Evolutionary conservation across 2,797 vertebrate species (phyloP), one percentile per base, ranked within the genome.

Genomic region (Lophotriccus pileatus): DNA sequence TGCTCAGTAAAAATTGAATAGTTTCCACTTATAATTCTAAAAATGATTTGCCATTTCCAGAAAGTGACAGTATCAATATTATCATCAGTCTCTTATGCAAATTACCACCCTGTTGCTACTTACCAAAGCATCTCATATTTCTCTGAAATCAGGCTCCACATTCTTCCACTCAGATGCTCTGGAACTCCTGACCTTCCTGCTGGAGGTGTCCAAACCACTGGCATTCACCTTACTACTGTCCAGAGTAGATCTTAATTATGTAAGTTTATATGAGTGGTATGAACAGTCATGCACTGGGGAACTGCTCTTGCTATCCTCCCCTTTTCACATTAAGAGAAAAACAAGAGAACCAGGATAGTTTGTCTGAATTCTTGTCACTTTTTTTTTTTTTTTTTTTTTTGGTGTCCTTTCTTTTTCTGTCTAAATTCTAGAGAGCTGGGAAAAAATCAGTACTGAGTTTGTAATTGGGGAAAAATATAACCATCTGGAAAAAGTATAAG

Each of bases 11-110:
- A 90, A 89, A 79, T 43, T 37, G 80, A 94, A 80, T 91, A 76
- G 12, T 94, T 95, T 89, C 73, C 81, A 86, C 67, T 94, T 76
- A 89, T 52, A 81, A 87, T 95, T 95, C 74, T 92, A 84, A 95
- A 93, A 93, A 86, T 79, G 36, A 32, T 73, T 95, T 91, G 49
- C 55, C 34, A 41, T 88, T 91, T 93, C 59, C 74, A 92, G 77
- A 90, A 94, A 89, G 66, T 87, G 72, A 82, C 86, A 95, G 78
- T 72, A 83, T 56, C 53, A 72, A 56, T 92, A 64, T 86, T 84
- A 84, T 86, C 4, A 0, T 81, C 81, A 92, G 47, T 93, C 21
- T 90, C 17, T 64, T 92, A 91, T 63, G 69, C 67, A 82, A 90
- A 92, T 84, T 84, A 12, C 32, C 62, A 87, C 66, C 34, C 59